A percentile compares a stretch with the other conserved stretches of the same genome.
Evolutionary conservation across 2,113 vertebrate species (phyloP).

Genomic region (Microcebus ravelobensis): DNA sequence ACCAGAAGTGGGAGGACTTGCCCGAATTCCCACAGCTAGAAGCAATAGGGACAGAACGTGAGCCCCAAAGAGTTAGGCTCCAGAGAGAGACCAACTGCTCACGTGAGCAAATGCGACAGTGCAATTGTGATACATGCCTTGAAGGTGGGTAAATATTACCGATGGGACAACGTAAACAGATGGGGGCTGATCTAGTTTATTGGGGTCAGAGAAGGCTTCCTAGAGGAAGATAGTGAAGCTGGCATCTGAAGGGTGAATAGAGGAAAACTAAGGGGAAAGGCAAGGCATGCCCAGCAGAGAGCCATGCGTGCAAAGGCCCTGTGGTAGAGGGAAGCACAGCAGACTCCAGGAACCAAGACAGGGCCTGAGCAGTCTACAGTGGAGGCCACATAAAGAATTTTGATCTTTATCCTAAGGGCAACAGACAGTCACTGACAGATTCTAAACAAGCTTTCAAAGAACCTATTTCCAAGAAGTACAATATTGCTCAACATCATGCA

Average conservation of each 20-base stretch:
- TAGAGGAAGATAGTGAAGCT: not conserved
- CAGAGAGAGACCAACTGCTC: not conserved
- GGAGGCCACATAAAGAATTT: not conserved
- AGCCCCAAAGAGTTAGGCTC: not conserved
- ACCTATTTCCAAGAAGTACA: not conserved
- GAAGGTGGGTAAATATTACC: fast-evolving
- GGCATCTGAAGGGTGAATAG: not conserved
- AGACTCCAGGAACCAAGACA: not conserved
- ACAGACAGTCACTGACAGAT: not conserved
- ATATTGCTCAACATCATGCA: not conserved
- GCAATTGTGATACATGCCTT: fast-evolving
- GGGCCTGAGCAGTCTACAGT: not conserved
- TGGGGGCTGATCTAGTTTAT: too few relatives aligned
- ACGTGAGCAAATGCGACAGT: not conserved
- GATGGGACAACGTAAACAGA: not conserved
- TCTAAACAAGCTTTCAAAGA: not conserved
- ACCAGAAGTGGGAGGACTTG: not conserved
- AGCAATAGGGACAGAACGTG: not conserved
- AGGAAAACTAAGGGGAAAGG: not conserved
- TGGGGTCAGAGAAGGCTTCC: not conserved
- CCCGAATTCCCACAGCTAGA: not conserved
- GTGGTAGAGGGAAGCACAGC: not conserved
- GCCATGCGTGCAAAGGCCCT: not conserved
- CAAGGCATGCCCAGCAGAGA: not conserved
- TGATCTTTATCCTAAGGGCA: not conserved